Evolutionary conservation across 2,888 invertebrate species (phyloP), one percentile per base, ranked within the genome.

Genomic region (Syrphus vitripennis): DNA sequence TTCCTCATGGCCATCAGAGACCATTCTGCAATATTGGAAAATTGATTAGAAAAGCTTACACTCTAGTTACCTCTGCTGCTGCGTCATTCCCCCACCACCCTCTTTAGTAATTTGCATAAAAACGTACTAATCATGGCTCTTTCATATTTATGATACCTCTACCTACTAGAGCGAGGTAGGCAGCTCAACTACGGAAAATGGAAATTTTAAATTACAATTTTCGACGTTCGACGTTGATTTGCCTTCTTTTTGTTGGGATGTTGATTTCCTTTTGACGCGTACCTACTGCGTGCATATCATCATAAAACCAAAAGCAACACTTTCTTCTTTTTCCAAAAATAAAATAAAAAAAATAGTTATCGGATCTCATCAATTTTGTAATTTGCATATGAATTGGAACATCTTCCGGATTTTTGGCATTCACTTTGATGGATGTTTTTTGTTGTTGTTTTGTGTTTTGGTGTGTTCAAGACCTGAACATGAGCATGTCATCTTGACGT

Each of bases 341-440:
- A 16, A 14, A 9, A 3, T 9, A 7, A 55, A 29, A 16, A 16
- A 29, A 16, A 57, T 31, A 57, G 2, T 61, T 61, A 61, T 61
- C 14, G 40, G 40, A 61, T 69, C 55, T 55, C 29, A 26, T 55
- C 34, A 45, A 63, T 81, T 31, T 45, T 31, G 45, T 74, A 70
- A 82, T 82, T 82, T 82, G 71, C 82, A 77, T 82, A 75, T 21
- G 67, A 74, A 80, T 53, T 61, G 24, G 40, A 50, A 61, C 59
- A 40, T 67, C 59, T 77, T 71, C 45, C 81, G 42, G 63, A 81
- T 69, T 70, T 81, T 55, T 61, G 34, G 21, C 19, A 21, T 61
- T 61, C 40, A 24, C 37, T 61, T 61, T 61, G 61, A 61, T 61
- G 40, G 14, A 37, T 61, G 61, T 16, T 29, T 40, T 37, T 34